These are phyloP conservation scores for Montipora efflorescens DNA, from an alignment of 64 coral and sea anemone species.

Conservation along the genomic window DNA sequence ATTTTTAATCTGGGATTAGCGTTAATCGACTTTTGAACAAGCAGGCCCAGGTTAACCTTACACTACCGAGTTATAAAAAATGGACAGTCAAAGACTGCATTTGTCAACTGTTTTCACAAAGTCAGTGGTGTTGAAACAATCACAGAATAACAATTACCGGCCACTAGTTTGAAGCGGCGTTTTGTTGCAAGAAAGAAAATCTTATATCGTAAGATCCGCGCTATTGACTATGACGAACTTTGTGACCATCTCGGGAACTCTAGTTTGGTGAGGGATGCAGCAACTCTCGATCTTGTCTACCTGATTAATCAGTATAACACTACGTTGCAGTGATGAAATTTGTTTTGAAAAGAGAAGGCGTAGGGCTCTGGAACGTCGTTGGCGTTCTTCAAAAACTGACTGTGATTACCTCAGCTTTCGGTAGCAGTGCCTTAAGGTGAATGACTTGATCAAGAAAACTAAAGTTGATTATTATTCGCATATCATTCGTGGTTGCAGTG, in stretches of 20 bases:
- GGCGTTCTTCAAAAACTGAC: neutral
- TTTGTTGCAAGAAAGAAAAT: neutral
- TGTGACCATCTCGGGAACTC: neutral
- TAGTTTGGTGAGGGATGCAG: neutral
- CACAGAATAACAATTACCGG: too few species aligned
- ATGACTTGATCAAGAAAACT: slow-evolving; percentile 41
- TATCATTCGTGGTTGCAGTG: neutral
- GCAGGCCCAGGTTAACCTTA: too few species aligned
- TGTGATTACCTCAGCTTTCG: neutral
- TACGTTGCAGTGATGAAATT: slow-evolving; percentile 51
- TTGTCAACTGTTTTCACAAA: too few species aligned
- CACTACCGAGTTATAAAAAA: too few species aligned
- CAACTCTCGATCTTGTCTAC: slow-evolving; percentile 18
- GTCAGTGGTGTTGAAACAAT: too few species aligned
- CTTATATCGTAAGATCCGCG: neutral
- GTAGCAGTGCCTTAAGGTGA: neutral
- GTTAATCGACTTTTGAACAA: too few species aligned
- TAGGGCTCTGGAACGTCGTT: slow-evolving; percentile 3
- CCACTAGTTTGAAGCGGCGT: too few species aligned
- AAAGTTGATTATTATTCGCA: slow-evolving; percentile 55
- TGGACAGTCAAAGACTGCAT: too few species aligned
- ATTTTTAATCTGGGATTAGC: too few species aligned
- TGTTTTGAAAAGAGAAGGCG: slow-evolving; percentile 45
- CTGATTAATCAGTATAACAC: slow-evolving; percentile 52
- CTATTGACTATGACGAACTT: neutral